These are phyloP conservation scores for Crematogaster levior DNA, from an alignment of 2,888 invertebrate species.

Conservation along the genomic window DNA sequence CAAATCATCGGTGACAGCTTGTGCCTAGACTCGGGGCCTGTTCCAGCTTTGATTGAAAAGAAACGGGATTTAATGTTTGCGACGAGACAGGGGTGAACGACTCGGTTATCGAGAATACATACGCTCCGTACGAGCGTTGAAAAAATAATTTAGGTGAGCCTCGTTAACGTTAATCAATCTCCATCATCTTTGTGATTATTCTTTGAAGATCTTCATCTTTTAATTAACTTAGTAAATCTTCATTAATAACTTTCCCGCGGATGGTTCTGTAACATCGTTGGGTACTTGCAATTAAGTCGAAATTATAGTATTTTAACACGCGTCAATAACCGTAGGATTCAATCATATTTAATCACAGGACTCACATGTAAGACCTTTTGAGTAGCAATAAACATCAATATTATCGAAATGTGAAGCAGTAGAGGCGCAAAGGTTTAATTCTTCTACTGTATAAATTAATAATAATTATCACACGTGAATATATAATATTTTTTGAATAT, in stretches of 20 bases:
- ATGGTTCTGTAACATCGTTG: background rate
- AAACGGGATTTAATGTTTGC: conserved; percentile 1
- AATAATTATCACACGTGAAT: background rate
- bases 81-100: conserved; percentile 12
- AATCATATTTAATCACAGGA: background rate
- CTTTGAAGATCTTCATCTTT: background rate
- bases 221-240: conserved; percentile 14
- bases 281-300: background rate
- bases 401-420: background rate
- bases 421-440: background rate
- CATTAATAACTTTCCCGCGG: background rate
- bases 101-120: background rate
- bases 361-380: background rate
- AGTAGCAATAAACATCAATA: background rate
- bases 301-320: background rate
- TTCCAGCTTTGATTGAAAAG: conserved; percentile 18
- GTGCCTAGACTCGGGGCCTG: background rate
- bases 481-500: too few relatives aligned
- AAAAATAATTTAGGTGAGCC: conserved; percentile 1
- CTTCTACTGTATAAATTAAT: background rate
- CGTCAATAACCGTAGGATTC: background rate
- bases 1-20: conserved; percentile 21
- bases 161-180: conserved; percentile 27
- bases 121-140: background rate
- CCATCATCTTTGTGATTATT: conserved; percentile 1